phyloP scores from a whole-genome alignment of 2,888 invertebrate genomes.

The Cephus pulcher region DNA sequence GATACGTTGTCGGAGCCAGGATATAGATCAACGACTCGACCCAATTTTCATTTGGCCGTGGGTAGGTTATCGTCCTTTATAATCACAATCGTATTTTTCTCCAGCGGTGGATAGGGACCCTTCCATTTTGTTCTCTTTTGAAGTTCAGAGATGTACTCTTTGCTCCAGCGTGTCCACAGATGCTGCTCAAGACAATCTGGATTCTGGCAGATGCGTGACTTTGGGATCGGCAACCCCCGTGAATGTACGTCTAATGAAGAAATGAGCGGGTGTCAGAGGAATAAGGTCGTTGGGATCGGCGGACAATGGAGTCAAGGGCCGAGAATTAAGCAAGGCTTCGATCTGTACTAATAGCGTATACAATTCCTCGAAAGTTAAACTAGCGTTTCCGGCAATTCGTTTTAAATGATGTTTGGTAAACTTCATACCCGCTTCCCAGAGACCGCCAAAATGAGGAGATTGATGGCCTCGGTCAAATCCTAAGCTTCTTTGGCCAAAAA shows the following conservation, averaged over 20 bases:
- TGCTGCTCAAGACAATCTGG: slow-evolving; percentile 32
- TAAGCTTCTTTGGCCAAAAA: slow-evolving; percentile 21
- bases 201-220: slow-evolving; percentile 24
- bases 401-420: slow-evolving; percentile 43
- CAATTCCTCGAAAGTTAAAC: slow-evolving; percentile 43
- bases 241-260: slow-evolving; percentile 45
- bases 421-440: slow-evolving; percentile 45
- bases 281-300: slow-evolving; percentile 36
- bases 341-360: slow-evolving; percentile 38
- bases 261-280: slow-evolving; percentile 49
- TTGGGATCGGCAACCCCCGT: slow-evolving; percentile 39
- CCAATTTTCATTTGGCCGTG: slow-evolving; percentile 26
- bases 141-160: slow-evolving; percentile 40
- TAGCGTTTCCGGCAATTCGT: slow-evolving; percentile 31
- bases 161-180: slow-evolving; percentile 37
- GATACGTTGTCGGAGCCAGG: slow-evolving; percentile 22
- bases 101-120: neutral
- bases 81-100: slow-evolving; percentile 21
- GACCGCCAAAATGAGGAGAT: slow-evolving; percentile 42
- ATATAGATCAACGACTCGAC: slow-evolving; percentile 22
- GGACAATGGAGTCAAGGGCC: slow-evolving; percentile 39
- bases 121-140: slow-evolving; percentile 39
- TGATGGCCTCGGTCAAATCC: slow-evolving; percentile 7
- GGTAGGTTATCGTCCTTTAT: slow-evolving; percentile 26
- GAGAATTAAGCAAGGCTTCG: slow-evolving; percentile 42